These are phyloP conservation scores for Aphis gossypii DNA, from an alignment of 1,140 invertebrate genomes.

Conservation along the genomic window DNA sequence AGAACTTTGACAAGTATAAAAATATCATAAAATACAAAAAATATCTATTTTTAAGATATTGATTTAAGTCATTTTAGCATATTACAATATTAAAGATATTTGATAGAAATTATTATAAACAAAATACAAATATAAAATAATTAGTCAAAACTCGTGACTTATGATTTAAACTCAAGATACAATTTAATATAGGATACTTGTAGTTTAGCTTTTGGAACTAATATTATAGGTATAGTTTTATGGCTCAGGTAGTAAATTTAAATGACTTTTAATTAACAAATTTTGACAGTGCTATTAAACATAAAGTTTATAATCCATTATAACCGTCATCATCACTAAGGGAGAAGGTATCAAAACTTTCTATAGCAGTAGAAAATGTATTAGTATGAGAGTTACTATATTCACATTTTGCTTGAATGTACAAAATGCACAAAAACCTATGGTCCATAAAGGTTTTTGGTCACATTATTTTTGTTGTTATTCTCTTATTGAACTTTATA, in stretches of 20 bases:
- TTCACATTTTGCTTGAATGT: not conserved
- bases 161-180: not conserved
- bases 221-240: not conserved
- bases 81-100: too few species aligned
- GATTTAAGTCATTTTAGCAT: too few species aligned
- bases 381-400: not conserved
- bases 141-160: not conserved
- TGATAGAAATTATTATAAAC: too few species aligned
- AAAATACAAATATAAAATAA: too few species aligned
- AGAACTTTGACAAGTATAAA: not conserved
- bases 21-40: too few species aligned
- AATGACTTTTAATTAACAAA: slow-evolving; percentile 3
- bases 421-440: not conserved
- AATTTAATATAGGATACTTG: not conserved
- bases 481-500: too few species aligned
- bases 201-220: not conserved
- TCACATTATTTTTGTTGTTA: too few species aligned
- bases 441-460: not conserved
- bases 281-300: not conserved
- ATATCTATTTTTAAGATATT: too few species aligned
- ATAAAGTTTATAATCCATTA: not conserved
- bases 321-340: not conserved
- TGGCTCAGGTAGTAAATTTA: not conserved
- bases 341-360: not conserved
- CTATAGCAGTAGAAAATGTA: not conserved